Evolutionary conservation across 2,113 vertebrate species (phyloP), one percentile per base, ranked within the genome.

Genomic region (Cavia porcellus): DNA sequence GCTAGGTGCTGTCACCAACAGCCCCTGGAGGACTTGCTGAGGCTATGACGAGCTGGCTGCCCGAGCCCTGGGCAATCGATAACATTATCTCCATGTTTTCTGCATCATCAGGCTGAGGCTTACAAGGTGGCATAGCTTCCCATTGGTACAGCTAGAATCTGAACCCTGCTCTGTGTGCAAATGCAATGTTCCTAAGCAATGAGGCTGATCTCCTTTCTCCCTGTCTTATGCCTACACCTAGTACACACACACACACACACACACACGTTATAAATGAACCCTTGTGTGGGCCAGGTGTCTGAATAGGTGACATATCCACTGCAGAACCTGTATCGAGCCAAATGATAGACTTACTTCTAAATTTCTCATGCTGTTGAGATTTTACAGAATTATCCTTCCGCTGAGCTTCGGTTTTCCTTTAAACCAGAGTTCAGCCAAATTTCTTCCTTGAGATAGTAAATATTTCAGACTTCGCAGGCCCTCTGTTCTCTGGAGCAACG

Each of bases 361-460:
- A 52, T 50, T 50, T 64, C 12, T 8, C 45, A 25, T 35, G 68
- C 47, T 32, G 45, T 68, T 15, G 57, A 94, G 59, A 28, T 45
- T 45, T 62, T 38, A n/a, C 13, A 35, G 79, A 86, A 55, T 35
- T 82, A 66, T 13, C 72, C 61, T 83, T 55, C 79, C 87, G 13
- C 19, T 68, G 19, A 84, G 47, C 47, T 87, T 55, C 45, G 45
- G 77, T 86, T 94, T 93, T 32, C 38, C 89, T 83, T 80, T 85
- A 79, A 83, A 68, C 28, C 20, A 77, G 32, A 7, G 15, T 64
- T 66, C 42, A 19, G 50, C 28, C 22, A 74, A n/a, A n/a, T 90
- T 62, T 85, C 68, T 75, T 79, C 45, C 80, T 90, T 14, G 15
- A 10, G 22, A 30, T 30, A 9, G n/a, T 35, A 59, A 50, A 62